These are phyloP conservation scores for Alouatta palliata DNA, from an alignment of 2,113 vertebrate species.

Conservation along the genomic window DNA sequence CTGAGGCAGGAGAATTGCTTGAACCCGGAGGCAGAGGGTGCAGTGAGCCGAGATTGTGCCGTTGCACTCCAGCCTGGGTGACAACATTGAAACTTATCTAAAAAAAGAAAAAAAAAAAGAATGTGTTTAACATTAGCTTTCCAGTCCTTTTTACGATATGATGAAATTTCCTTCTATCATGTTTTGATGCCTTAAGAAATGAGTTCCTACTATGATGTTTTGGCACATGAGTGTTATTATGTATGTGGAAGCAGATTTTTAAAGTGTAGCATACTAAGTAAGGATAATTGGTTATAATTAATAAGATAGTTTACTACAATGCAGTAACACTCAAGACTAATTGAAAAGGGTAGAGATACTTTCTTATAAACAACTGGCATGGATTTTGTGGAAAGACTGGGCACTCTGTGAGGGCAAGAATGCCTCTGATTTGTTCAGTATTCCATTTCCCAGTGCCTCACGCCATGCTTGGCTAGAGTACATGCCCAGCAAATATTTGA, in stretches of 20 bases:
- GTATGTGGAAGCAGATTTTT: not conserved
- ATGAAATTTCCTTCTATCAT: not conserved
- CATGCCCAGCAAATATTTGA: not conserved
- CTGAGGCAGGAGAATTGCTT: too few relatives aligned
- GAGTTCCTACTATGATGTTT: not conserved
- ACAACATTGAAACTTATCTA: too few relatives aligned
- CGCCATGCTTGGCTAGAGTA: not conserved
- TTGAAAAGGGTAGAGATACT: not conserved
- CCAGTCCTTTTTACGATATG: not conserved
- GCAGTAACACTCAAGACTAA: not conserved
- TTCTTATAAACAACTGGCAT: not conserved
- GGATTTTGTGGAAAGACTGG: not conserved
- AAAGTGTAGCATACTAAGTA: not conserved
- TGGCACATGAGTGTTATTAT: not conserved
- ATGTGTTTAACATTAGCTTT: constrained; percentile 14
- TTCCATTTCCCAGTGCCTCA: not conserved
- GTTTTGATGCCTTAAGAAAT: constrained; percentile 38
- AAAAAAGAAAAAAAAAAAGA: too few relatives aligned
- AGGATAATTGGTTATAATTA: not conserved
- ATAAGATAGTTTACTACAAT: not conserved
- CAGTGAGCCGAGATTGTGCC: too few relatives aligned
- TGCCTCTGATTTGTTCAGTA: too few relatives aligned
- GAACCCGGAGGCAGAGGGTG: too few relatives aligned
- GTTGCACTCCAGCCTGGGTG: too few relatives aligned
- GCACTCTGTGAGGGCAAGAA: not conserved